Percentiles rank a stretch among this genome's conserved stretches.
phyloP scores from a whole-genome alignment of 2,797 vertebrate species.

The Takifugu rubripes region DNA sequence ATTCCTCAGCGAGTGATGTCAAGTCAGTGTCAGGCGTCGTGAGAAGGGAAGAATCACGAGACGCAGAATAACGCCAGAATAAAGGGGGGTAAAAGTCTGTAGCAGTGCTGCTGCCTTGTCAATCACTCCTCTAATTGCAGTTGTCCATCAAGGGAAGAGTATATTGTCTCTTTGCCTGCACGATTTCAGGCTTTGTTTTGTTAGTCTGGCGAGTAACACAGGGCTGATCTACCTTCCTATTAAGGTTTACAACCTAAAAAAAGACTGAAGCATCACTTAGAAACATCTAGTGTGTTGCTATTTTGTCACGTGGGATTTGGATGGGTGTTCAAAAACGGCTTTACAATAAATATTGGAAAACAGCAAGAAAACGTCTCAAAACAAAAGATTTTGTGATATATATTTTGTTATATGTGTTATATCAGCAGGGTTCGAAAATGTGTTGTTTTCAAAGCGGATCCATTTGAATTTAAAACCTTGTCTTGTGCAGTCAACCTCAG shows the following conservation, averaged over 20 bases:
- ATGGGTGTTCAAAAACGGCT: too few species aligned
- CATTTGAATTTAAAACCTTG: background rate
- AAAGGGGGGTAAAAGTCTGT: slow-evolving; percentile 45
- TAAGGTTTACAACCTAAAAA: background rate
- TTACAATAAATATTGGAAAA: too few species aligned
- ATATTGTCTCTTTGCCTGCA: slow-evolving; percentile 30
- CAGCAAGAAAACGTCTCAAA: too few species aligned
- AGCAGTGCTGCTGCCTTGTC: slow-evolving; percentile 37
- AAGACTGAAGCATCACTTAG: too few species aligned
- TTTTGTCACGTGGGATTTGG: too few species aligned
- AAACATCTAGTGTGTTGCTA: too few species aligned
- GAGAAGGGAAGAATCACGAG: slow-evolving; percentile 57
- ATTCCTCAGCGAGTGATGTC: slow-evolving; percentile 34
- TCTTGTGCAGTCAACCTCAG: background rate
- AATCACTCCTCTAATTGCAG: slow-evolving; percentile 59
- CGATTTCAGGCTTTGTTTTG: slow-evolving; percentile 19
- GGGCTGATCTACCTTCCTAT: background rate
- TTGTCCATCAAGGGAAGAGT: slow-evolving; percentile 47
- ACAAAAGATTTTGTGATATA: too few species aligned
- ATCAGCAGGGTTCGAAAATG: background rate
- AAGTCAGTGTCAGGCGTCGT: slow-evolving; percentile 43
- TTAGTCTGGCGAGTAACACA: background rate
- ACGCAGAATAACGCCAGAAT: slow-evolving; percentile 30
- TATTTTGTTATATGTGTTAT: too few species aligned
- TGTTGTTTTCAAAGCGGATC: background rate